Percentiles rank a stretch among this genome's conserved stretches.
Evolutionary conservation across 1,140 invertebrate genomes (phyloP).

Genomic region (Anagrus nilaparvatae): DNA sequence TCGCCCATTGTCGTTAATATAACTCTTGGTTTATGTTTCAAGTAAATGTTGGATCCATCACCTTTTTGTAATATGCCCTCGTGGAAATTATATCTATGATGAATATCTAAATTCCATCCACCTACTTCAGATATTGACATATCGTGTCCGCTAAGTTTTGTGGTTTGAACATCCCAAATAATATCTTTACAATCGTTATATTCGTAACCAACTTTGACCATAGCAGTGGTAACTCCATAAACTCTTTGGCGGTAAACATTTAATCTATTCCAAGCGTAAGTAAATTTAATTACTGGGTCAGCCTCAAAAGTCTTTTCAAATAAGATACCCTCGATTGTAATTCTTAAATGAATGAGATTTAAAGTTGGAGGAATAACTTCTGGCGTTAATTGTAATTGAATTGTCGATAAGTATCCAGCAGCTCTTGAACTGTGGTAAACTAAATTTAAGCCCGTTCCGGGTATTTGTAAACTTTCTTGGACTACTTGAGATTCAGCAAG

Average conservation of each 20-base stretch:
- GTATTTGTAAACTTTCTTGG: slow-evolving; percentile 87
- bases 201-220: slow-evolving; percentile 93
- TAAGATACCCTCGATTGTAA: slow-evolving; percentile 87
- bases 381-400: slow-evolving; percentile 86
- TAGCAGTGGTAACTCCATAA: slow-evolving; percentile 79
- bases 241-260: slow-evolving; percentile 96
- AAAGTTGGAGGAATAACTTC: slow-evolving; percentile 70
- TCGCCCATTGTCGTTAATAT: slow-evolving; percentile 89
- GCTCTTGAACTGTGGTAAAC: slow-evolving; percentile 91
- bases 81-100: slow-evolving; percentile 95
- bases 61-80: slow-evolving; percentile 96
- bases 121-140: slow-evolving; percentile 94
- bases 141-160: slow-evolving; percentile 88
- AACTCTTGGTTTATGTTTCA: slow-evolving; percentile 86
- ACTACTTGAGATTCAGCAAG: slow-evolving; percentile 91
- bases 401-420: slow-evolving; percentile 87
- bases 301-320: slow-evolving; percentile 92
- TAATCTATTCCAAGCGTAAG: slow-evolving; percentile 90
- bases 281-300: slow-evolving; percentile 90
- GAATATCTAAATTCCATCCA: slow-evolving; percentile 94
- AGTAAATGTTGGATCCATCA: slow-evolving; percentile 91
- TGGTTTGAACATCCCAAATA: slow-evolving; percentile 92
- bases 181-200: slow-evolving; percentile 87
- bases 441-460: slow-evolving; percentile 83
- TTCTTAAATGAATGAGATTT: slow-evolving; percentile 77